Evolutionary conservation across 2,888 invertebrate species (phyloP).

Genomic region (Pocota personata): DNA sequence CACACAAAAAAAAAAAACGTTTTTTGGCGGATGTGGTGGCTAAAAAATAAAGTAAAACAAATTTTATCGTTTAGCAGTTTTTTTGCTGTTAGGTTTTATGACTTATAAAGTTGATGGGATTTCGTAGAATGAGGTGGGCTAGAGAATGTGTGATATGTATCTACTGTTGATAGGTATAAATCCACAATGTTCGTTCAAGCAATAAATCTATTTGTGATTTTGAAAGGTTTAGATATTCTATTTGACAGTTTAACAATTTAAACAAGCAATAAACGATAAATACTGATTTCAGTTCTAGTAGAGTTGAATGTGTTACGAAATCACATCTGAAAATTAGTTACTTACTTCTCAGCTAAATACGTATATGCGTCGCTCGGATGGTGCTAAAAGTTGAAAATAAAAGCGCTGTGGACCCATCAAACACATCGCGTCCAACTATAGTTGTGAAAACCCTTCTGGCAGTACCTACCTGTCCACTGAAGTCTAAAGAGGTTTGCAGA

Average conservation of each 20-base stretch:
- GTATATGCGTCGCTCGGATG: too few relatives aligned
- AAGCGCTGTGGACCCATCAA: too few relatives aligned
- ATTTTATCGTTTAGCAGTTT: slow-evolving; percentile 46
- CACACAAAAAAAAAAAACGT: neutral
- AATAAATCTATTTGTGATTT: neutral
- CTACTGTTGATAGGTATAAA: neutral
- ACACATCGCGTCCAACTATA: too few relatives aligned
- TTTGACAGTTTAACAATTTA: neutral
- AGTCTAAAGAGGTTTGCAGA: too few relatives aligned
- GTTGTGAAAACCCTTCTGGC: too few relatives aligned
- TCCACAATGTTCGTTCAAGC: neutral
- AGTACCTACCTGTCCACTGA: too few relatives aligned
- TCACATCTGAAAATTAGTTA: neutral
- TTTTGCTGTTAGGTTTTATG: slow-evolving; percentile 49
- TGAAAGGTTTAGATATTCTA: neutral
- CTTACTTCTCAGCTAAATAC: too few relatives aligned
- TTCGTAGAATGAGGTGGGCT: slow-evolving; percentile 11
- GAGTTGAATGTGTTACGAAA: neutral
- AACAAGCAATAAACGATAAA: neutral
- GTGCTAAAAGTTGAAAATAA: too few relatives aligned
- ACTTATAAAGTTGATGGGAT: slow-evolving; percentile 34
- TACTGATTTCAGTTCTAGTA: neutral
- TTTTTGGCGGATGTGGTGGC: slow-evolving; percentile 41
- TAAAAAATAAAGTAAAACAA: slow-evolving; percentile 3
- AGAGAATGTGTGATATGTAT: neutral